Conservation (phyloP, 2,797 vertebrate genomes). For the Labeo calbasu region DNA sequence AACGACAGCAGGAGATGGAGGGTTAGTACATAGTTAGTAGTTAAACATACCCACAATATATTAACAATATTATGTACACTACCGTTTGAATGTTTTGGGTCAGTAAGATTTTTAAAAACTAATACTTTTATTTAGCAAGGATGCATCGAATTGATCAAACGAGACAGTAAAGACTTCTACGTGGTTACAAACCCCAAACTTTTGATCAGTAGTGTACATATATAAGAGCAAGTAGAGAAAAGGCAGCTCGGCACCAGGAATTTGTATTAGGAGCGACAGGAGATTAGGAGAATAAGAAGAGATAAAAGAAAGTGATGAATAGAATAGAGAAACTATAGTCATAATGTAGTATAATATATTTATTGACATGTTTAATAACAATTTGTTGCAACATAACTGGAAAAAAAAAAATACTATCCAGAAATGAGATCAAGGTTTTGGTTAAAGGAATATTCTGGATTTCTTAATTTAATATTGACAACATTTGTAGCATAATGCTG, state of each 20-base stretch:
- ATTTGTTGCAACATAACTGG: constrained; percentile 8
- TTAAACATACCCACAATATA: not conserved
- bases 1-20: constrained; percentile 81
- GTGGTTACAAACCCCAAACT: not conserved
- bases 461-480: not conserved
- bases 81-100: not conserved
- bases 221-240: not conserved
- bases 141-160: not conserved
- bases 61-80: not conserved
- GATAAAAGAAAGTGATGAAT: constrained; percentile 8
- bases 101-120: not conserved
- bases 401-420: not conserved
- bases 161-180: not conserved
- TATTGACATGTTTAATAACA: constrained; percentile 9
- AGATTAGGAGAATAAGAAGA: constrained; percentile 75
- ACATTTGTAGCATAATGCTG: not conserved
- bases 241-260: not conserved
- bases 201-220: not conserved
- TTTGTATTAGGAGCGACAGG: constrained; percentile 32
- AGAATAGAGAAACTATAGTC: constrained; percentile 29
- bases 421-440: constrained; percentile 20
- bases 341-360: constrained; percentile 43
- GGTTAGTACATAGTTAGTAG: constrained; percentile 63
- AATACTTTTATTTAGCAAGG: not conserved
- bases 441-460: not conserved